Conservation (phyloP, 1,140 invertebrate genomes). For the Atta cephalotes region DNA sequence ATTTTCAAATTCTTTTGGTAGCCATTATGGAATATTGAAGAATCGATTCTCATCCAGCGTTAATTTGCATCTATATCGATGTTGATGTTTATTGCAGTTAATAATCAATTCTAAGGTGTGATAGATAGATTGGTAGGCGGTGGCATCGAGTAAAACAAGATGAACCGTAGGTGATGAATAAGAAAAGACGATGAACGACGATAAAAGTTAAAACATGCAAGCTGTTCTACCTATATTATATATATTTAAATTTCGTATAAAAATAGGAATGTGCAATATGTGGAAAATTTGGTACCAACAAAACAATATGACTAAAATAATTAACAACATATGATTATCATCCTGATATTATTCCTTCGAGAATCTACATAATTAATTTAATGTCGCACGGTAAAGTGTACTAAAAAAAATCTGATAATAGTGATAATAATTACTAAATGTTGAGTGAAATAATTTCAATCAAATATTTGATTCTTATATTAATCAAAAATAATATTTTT, state of each 20-base stretch:
- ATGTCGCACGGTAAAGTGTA: no score
- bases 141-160: constrained; percentile 27
- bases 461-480: no score
- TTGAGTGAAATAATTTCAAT: no score
- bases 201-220: constrained; percentile 27
- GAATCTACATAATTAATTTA: no score
- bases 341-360: no score
- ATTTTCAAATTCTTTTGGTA: not conserved
- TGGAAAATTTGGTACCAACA: not conserved
- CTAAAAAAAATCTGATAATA: no score
- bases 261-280: not conserved
- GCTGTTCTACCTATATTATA: not conserved
- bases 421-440: no score
- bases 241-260: not conserved
- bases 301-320: not conserved
- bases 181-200: constrained; percentile 38
- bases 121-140: constrained; percentile 49
- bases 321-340: no score
- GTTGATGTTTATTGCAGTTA: constrained; percentile 34
- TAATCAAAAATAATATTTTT: no score
- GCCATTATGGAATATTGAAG: not conserved
- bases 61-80: constrained; percentile 59
- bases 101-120: constrained; percentile 70
- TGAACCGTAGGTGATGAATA: constrained; percentile 32
- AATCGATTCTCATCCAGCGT: not conserved